Conservation (phyloP, 1,140 invertebrate genomes). For the Mactra quadrangularis region DNA sequence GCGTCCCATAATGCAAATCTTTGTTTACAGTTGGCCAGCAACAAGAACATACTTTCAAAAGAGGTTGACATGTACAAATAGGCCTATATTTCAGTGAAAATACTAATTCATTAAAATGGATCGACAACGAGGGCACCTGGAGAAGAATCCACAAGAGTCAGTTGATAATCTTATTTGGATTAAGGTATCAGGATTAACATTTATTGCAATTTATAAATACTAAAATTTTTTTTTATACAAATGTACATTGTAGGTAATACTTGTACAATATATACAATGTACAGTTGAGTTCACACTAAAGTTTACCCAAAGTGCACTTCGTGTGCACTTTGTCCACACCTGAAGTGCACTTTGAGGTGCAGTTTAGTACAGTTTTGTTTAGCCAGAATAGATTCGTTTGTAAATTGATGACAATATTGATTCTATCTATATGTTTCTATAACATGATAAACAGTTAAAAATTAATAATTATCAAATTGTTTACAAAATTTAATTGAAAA, state of each 20-base stretch:
- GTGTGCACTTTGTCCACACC: too few species aligned
- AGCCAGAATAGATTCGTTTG: too few species aligned
- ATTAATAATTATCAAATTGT: too few species aligned
- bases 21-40: conserved; percentile 63
- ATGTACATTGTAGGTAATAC: background rate
- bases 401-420: too few species aligned
- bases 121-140: conserved; percentile 75
- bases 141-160: conserved; percentile 74
- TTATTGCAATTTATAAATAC: background rate
- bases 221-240: background rate
- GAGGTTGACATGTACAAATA: conserved; percentile 6
- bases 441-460: too few species aligned
- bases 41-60: conserved; percentile 13
- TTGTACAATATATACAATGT: too few species aligned
- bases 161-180: conserved; percentile 75
- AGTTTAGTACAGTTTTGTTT: too few species aligned
- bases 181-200: conserved; percentile 63
- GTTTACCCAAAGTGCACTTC: too few species aligned
- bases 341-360: too few species aligned
- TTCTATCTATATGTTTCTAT: too few species aligned
- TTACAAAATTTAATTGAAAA: too few species aligned
- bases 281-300: too few species aligned
- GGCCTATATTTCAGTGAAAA: background rate
- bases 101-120: conserved; percentile 66
- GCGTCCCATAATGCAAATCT: conserved; percentile 66